Conservation (phyloP, 2,797 vertebrate genomes). For the Myotis pilosus region DNA sequence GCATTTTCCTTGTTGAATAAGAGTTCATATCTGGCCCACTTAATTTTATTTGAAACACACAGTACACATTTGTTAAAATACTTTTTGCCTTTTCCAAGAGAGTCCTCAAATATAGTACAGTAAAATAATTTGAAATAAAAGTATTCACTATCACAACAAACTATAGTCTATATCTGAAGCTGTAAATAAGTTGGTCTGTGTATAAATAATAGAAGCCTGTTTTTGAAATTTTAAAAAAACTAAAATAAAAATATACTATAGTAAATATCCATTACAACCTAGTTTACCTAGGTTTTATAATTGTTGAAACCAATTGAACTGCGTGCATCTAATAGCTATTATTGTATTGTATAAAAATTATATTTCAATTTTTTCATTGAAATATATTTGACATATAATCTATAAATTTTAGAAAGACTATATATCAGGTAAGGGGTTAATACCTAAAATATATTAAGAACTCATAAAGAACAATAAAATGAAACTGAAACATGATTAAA, state of each 20-base stretch:
- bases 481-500: background rate
- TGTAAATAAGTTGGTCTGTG: background rate
- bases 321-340: background rate
- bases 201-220: background rate
- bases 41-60: background rate
- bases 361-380: too few relatives aligned
- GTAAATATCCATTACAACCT: background rate
- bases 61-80: background rate
- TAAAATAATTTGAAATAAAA: background rate
- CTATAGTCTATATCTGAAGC: background rate
- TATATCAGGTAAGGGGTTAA: too few relatives aligned
- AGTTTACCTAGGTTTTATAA: background rate
- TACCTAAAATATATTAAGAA: background rate
- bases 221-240: background rate
- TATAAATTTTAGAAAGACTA: too few relatives aligned
- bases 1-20: constrained; percentile 8
- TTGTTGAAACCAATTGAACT: background rate
- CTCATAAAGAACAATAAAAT: background rate
- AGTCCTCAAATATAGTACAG: background rate
- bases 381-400: too few relatives aligned
- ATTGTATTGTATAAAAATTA: background rate
- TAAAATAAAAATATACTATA: background rate
- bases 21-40: background rate
- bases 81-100: constrained; percentile 6
- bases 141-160: background rate